These are phyloP conservation scores for Condylostylus longicornis DNA, from an alignment of 1,140 invertebrate species.

Conservation along the genomic window DNA sequence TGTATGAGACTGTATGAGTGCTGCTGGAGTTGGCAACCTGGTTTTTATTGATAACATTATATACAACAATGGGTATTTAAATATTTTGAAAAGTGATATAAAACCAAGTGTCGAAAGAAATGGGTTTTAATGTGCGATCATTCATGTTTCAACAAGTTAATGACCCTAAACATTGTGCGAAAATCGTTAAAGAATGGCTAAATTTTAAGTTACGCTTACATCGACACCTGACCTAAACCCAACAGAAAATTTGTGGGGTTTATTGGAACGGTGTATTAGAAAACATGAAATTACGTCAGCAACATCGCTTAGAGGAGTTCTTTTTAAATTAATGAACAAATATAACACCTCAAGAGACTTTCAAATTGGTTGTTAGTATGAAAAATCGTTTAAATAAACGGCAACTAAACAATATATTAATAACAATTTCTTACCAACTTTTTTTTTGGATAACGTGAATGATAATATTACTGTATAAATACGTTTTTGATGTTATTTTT, in stretches of 20 bases:
- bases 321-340: no score
- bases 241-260: conserved; percentile 18
- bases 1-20: conserved; percentile 25
- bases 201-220: conserved; percentile 16
- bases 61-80: conserved; percentile 7
- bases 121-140: conserved; percentile 1
- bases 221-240: conserved; percentile 21
- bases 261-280: conserved; percentile 12
- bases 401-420: no score
- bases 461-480: no score
- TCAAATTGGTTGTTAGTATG: no score
- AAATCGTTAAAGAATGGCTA: conserved; percentile 12
- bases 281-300: conserved; percentile 2
- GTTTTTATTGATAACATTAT: conserved; percentile 13
- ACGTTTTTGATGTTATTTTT: no score
- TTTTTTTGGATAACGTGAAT: no score
- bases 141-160: conserved; percentile 17
- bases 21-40: conserved; percentile 15
- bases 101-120: conserved; percentile 9
- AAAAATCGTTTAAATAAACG: no score
- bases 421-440: no score
- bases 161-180: conserved; percentile 8
- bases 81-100: conserved; percentile 14
- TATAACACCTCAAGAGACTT: no score
- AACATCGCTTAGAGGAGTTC: no score